phyloP scores from a whole-genome alignment of 2,888 invertebrate genomes.

The Cephus spinipes region DNA sequence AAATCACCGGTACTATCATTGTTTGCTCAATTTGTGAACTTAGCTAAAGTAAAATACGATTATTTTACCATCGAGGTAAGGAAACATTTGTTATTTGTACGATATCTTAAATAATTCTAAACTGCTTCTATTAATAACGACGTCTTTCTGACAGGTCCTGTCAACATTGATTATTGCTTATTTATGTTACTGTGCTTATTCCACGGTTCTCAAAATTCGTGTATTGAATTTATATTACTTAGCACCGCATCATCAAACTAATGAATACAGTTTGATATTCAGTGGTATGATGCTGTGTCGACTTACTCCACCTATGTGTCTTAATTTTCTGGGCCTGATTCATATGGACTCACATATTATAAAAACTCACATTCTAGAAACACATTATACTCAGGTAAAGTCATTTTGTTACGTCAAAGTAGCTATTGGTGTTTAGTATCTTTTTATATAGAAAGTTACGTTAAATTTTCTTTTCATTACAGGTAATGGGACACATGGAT shows the following conservation, averaged over 20 bases:
- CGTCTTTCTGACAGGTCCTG: constrained; percentile 75
- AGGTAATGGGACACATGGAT: constrained; percentile 99
- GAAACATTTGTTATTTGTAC: constrained; percentile 9
- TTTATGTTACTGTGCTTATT: constrained; percentile 97
- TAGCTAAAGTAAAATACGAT: constrained; percentile 85
- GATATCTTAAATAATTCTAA: constrained; percentile 17
- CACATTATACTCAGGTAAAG: constrained; percentile 92
- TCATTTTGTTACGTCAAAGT: neutral
- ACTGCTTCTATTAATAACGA: constrained; percentile 15
- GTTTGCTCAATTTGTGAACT: constrained; percentile 93
- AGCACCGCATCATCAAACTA: constrained; percentile 97
- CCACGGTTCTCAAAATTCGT: constrained; percentile 95
- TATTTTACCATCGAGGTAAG: constrained; percentile 94
- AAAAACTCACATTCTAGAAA: constrained; percentile 83
- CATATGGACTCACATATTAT: constrained; percentile 98
- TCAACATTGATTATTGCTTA: constrained; percentile 94
- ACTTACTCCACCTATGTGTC: constrained; percentile 96
- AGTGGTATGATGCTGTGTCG: constrained; percentile 98
- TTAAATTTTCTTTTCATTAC: constrained; percentile 27
- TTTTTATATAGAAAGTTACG: neutral
- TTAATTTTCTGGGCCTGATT: constrained; percentile 96
- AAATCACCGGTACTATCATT: constrained; percentile 92
- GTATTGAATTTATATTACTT: constrained; percentile 97
- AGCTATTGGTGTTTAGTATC: neutral
- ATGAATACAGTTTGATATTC: constrained; percentile 98